A percentile compares a stretch with the other conserved stretches of the same genome.
Conservation (phyloP, 2,113 vertebrate genomes). For the Oceanodroma tethys region DNA sequence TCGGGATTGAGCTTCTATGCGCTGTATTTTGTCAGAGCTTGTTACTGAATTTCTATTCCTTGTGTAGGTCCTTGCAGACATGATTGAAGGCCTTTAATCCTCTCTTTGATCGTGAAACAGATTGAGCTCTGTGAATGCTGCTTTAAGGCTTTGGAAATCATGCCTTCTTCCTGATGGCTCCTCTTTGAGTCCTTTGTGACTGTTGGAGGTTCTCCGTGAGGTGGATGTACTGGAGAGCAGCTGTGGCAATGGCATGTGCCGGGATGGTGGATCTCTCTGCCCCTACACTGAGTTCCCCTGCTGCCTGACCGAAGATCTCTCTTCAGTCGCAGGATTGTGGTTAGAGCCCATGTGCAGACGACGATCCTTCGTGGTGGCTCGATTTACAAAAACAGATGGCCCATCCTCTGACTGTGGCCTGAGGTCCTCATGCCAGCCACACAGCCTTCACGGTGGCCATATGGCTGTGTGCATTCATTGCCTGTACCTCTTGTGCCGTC, state of each 20-base stretch:
- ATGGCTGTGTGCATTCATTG: background rate
- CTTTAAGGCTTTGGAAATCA: background rate
- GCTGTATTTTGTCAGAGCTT: background rate
- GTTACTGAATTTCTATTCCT: background rate
- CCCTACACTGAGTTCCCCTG: background rate
- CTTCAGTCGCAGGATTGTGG: fast-evolving
- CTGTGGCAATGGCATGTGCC: fast-evolving
- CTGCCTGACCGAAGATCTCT: fast-evolving
- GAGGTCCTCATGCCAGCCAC: background rate
- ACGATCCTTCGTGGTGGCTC: background rate
- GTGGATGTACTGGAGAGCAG: background rate
- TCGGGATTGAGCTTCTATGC: background rate
- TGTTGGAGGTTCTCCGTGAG: fast-evolving
- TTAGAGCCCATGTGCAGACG: fast-evolving
- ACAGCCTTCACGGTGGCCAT: background rate
- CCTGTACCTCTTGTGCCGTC: background rate
- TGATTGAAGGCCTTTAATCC: background rate
- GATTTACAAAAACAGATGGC: background rate
- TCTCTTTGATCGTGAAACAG: background rate
- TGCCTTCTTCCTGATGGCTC: background rate
- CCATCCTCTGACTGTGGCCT: background rate
- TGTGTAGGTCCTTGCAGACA: background rate
- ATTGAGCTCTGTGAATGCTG: background rate
- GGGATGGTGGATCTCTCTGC: background rate
- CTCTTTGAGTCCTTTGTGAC: background rate